Evolutionary conservation across 2,888 invertebrate genomes (phyloP).

Genomic region (Scotopteryx bipunctaria): DNA sequence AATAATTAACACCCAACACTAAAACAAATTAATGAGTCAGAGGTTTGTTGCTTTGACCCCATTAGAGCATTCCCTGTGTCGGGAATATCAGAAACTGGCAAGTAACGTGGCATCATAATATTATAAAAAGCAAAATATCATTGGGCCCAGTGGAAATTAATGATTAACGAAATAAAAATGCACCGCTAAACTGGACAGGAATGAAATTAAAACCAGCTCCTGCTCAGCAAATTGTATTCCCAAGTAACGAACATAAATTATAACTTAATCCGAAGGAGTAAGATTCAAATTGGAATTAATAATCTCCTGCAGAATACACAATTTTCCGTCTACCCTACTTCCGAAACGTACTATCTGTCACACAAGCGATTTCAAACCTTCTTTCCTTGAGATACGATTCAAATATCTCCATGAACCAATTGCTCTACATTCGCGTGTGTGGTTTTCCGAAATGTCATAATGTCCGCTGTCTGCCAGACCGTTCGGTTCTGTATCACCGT

Average conservation of each 20-base stretch:
- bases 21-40: too few species aligned
- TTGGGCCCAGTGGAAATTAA: too few species aligned
- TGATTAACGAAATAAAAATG: not conserved
- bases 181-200: conserved; percentile 7
- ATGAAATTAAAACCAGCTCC: conserved; percentile 15
- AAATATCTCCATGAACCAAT: conserved; percentile 4
- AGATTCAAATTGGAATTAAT: conserved; percentile 25
- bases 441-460: conserved; percentile 19
- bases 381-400: not conserved
- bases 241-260: conserved; percentile 21
- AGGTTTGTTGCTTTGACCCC: too few species aligned
- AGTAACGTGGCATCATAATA: too few species aligned
- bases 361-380: not conserved
- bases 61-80: too few species aligned
- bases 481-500: conserved; percentile 10
- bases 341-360: conserved; percentile 6
- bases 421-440: conserved; percentile 15
- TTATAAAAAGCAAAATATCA: too few species aligned
- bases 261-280: conserved; percentile 18
- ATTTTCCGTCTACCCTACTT: conserved; percentile 4
- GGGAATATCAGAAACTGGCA: too few species aligned
- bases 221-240: conserved; percentile 7
- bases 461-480: conserved; percentile 10
- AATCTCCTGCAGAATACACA: conserved; percentile 14
- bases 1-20: too few species aligned